Evolutionary conservation across 1,140 invertebrate species (phyloP).

Genomic region (Leptinotarsa undecemlineata): DNA sequence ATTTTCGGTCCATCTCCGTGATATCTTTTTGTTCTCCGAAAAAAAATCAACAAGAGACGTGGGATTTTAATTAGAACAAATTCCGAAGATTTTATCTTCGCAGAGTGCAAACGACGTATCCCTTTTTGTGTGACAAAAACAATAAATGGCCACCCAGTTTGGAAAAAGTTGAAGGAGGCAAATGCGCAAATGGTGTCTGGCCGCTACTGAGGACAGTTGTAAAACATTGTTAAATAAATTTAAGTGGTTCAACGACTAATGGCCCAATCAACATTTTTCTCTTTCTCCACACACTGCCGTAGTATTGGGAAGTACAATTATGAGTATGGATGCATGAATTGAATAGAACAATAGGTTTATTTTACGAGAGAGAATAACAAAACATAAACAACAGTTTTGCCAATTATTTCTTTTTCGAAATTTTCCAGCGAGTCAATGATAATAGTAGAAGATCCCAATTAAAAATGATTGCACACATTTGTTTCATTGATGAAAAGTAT

Average conservation of each 20-base stretch:
- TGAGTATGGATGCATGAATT: neutral
- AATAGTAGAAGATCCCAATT: no score
- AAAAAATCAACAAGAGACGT: neutral
- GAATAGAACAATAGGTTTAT: no score
- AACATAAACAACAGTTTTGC: no score
- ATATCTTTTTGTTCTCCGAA: neutral
- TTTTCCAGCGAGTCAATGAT: no score
- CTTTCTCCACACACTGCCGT: neutral
- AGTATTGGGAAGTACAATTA: neutral
- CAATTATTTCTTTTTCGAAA: no score
- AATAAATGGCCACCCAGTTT: constrained; percentile 34
- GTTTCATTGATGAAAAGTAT: neutral
- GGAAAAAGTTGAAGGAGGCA: constrained; percentile 15
- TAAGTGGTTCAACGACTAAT: constrained; percentile 22
- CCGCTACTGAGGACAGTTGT: constrained; percentile 20
- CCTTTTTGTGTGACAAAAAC: constrained; percentile 32
- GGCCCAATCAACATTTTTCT: constrained; percentile 33
- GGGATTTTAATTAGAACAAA: constrained; percentile 24
- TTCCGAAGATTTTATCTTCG: constrained; percentile 17
- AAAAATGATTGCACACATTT: no score
- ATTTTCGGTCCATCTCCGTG: constrained; percentile 8
- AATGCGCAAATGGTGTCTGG: constrained; percentile 13
- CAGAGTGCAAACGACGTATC: constrained; percentile 28
- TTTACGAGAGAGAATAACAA: no score
- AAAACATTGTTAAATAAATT: constrained; percentile 31